phyloP scores from a whole-genome alignment of 2,113 vertebrate genomes.

The Typhlomys cinereus region DNA sequence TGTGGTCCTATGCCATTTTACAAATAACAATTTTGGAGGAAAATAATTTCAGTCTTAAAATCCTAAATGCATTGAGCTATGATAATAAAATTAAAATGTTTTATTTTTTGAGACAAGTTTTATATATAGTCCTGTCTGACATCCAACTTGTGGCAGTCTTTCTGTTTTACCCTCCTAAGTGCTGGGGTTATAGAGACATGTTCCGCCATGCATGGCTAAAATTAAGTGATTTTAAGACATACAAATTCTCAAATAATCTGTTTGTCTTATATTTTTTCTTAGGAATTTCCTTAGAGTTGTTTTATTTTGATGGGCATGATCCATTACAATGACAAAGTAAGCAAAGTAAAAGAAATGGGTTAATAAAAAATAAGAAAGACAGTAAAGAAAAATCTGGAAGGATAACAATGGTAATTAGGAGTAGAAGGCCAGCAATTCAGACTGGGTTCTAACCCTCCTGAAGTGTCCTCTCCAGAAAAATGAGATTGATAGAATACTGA shows the following conservation, averaged over 20 bases:
- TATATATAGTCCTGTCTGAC: neutral
- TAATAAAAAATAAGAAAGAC: neutral
- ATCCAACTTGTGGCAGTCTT: neutral
- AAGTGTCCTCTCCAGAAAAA: neutral
- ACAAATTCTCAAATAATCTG: neutral
- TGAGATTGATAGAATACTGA: constrained; percentile 24
- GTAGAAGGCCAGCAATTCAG: neutral
- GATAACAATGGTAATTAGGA: neutral
- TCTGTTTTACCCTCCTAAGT: neutral
- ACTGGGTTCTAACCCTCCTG: neutral
- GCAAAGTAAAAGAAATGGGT: neutral
- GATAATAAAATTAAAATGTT: neutral
- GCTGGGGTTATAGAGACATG: neutral
- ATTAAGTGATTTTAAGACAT: constrained; percentile 34
- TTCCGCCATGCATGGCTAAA: neutral
- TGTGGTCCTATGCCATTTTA: neutral
- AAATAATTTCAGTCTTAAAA: constrained; percentile 36
- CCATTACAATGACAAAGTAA: neutral
- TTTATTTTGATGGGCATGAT: neutral
- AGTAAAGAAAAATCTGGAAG: constrained; percentile 34
- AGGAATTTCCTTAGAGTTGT: neutral
- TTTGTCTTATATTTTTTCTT: neutral
- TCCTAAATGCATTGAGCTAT: constrained; percentile 15
- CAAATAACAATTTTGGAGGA: neutral
- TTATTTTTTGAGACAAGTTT: neutral